These are phyloP conservation scores for Pempheris klunzingeri DNA, from an alignment of 2,797 vertebrate species.

Conservation along the genomic window DNA sequence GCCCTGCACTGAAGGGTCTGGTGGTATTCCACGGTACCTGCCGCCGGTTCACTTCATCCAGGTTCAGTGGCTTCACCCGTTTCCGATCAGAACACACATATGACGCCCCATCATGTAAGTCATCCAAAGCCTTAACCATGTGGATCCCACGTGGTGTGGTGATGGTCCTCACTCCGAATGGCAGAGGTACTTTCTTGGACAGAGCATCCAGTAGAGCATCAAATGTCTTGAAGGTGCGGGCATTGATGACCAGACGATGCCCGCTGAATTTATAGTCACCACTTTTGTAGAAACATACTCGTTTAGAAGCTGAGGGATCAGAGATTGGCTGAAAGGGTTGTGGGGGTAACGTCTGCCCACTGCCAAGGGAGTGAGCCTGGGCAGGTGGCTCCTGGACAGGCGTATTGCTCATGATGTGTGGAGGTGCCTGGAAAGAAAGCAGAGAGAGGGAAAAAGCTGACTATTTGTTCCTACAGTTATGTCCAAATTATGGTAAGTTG, in stretches of 20 bases:
- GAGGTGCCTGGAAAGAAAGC: slow-evolving; percentile 43
- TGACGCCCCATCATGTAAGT: slow-evolving; percentile 93
- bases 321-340: slow-evolving; percentile 73
- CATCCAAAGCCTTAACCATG: slow-evolving; percentile 87
- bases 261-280: slow-evolving; percentile 93
- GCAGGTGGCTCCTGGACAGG: slow-evolving; percentile 82
- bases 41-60: slow-evolving; percentile 86
- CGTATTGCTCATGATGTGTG: slow-evolving; percentile 87
- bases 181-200: slow-evolving; percentile 93
- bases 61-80: slow-evolving; percentile 92
- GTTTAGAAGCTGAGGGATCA: slow-evolving; percentile 89
- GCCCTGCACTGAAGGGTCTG: slow-evolving; percentile 70
- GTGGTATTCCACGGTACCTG: slow-evolving; percentile 92
- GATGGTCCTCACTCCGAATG: slow-evolving; percentile 96
- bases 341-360: slow-evolving; percentile 77
- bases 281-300: slow-evolving; percentile 96
- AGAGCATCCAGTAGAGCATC: slow-evolving; percentile 93
- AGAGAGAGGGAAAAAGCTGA: neutral
- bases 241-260: slow-evolving; percentile 92
- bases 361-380: slow-evolving; percentile 80
- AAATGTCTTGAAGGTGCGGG: slow-evolving; percentile 94
- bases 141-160: slow-evolving; percentile 92
- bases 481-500: neutral
- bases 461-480: neutral
- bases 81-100: slow-evolving; percentile 95